phyloP scores from a whole-genome alignment of 2,113 vertebrate species.

The Psophia crepitans region DNA sequence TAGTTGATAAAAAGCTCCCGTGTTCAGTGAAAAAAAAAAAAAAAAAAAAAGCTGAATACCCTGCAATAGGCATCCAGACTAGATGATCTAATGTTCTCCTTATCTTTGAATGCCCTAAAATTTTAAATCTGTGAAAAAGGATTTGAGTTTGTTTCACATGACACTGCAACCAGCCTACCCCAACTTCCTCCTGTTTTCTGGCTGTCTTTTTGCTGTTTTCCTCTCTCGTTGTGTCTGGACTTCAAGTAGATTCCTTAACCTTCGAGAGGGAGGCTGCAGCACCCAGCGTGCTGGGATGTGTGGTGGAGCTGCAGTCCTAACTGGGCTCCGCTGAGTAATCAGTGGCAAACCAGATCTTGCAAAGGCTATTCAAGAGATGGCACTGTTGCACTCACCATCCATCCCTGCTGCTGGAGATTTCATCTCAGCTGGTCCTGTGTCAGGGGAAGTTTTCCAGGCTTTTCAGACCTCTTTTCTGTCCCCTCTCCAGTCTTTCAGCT shows the following conservation, averaged over 20 bases:
- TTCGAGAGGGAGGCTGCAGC: background rate
- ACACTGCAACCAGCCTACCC: background rate
- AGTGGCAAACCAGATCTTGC: background rate
- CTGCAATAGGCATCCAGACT: background rate
- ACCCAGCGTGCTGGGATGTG: fast-evolving
- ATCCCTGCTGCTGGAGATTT: background rate
- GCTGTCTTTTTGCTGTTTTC: background rate
- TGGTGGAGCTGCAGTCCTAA: background rate
- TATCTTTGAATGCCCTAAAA: background rate
- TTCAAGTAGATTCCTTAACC: background rate
- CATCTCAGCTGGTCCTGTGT: background rate
- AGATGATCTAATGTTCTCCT: background rate
- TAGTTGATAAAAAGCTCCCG: background rate
- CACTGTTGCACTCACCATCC: constrained; percentile 53
- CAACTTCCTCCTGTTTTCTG: background rate
- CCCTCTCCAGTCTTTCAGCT: background rate
- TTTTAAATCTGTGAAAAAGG: background rate
- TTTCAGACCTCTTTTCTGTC: constrained; percentile 10
- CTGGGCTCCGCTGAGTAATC: background rate
- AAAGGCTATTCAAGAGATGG: constrained; percentile 60
- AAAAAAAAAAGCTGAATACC: background rate
- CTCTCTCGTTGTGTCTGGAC: background rate
- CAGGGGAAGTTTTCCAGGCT: constrained; percentile 8
- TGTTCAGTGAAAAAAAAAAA: background rate
- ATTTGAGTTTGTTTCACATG: background rate